These are phyloP conservation scores for Brachyptera putata DNA, from an alignment of 2,888 invertebrate genomes.

Conservation along the genomic window DNA sequence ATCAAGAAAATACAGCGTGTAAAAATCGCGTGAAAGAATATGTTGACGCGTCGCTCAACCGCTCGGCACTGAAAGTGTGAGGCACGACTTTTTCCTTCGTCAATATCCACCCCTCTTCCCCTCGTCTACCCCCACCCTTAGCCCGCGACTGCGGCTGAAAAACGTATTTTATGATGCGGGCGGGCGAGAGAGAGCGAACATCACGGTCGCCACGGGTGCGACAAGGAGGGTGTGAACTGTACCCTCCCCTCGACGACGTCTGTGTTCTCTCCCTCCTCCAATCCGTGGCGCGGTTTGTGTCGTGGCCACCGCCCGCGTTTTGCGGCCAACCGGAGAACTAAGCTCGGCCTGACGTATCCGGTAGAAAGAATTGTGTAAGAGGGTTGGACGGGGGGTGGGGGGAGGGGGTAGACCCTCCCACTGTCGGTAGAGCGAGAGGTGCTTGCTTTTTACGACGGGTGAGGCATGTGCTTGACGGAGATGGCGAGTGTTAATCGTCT, in stretches of 20 bases:
- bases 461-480: no score
- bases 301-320: slow-evolving; percentile 39
- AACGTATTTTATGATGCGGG: slow-evolving; percentile 34
- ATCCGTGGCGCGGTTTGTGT: slow-evolving; percentile 36
- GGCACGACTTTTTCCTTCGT: slow-evolving; percentile 32
- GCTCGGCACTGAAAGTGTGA: slow-evolving; percentile 24
- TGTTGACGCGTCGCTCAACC: slow-evolving; percentile 28
- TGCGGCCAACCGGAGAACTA: slow-evolving; percentile 40
- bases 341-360: slow-evolving; percentile 33
- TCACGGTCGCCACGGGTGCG: not conserved
- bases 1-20: no score
- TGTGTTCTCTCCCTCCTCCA: slow-evolving; percentile 30
- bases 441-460: not conserved
- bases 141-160: slow-evolving; percentile 32
- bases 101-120: slow-evolving; percentile 26
- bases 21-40: slow-evolving; percentile 1
- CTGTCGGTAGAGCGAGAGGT: not conserved
- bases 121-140: slow-evolving; percentile 24
- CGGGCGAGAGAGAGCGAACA: slow-evolving; percentile 27
- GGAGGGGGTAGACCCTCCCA: slow-evolving; percentile 34
- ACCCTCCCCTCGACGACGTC: slow-evolving; percentile 27
- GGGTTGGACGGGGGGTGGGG: slow-evolving; percentile 33
- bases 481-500: not conserved
- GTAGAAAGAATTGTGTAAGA: slow-evolving; percentile 30
- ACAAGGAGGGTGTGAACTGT: slow-evolving; percentile 13